Base-by-base conservation (phyloP, 1,140 invertebrate species). In the Drosophila saltans region DNA sequence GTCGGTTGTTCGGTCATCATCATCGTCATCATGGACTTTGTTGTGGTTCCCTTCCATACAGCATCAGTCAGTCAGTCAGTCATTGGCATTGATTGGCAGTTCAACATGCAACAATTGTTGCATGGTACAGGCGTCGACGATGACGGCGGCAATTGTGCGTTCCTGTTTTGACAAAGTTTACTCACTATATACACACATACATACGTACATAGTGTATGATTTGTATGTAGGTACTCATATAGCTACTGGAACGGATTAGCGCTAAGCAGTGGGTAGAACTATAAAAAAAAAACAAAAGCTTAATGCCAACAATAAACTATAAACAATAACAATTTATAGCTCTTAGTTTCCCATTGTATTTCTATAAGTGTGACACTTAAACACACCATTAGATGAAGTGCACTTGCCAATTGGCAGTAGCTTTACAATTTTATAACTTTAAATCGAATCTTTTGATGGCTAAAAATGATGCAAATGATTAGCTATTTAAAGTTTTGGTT, bases 91-190 rank as follows among this genome's bases (percentile, higher is more conserved):
- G 84, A 89, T 89, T 89, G 80, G 84, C 81, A 83, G 80, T 70
- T 74, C 78, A 84, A 72, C 84, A 88, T 69, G 84, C 84, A 88
- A 89, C 84, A 88, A 88, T 88, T 88, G 84, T 88, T 89, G 84
- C 84, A 88, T 88, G 76, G 76, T 64, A 43, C 41, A 78, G 75
- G 75, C 75, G 75, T 79, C 76, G 76, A 61, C 69, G 78, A 30
- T 73, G 75, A 73, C 69, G 74, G 68, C 62, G 57, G 45, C 45
- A 52, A 52, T 26, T 52, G 45, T 52, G 45, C 45, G 45, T 52
- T 52, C 45, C 45, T 52, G 45, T 52, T 52, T 52, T 52, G 45
- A 52, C 45, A 52, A 52, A 16, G 16, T 16, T 16, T 16, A 52
- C 4, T 36, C 33, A 36, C 33, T 36, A 7, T 36, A 6, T 36